Conservation (phyloP, 2,797 vertebrate genomes). For the Trichosurus vulpecula region DNA sequence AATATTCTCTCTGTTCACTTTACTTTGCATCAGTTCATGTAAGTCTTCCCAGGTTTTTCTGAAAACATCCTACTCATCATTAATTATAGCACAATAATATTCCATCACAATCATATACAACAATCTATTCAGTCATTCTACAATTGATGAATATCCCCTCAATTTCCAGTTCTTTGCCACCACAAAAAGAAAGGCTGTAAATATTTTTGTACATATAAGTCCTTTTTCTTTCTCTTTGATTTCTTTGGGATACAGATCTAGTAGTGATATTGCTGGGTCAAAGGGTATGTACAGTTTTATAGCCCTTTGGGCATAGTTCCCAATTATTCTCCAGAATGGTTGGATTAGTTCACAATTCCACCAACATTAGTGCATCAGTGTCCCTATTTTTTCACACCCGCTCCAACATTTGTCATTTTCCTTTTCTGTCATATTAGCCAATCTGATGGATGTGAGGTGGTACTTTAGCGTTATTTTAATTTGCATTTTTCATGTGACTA, state of each 20-base stretch:
- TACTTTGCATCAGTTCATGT: too few species aligned
- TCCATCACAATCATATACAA: too few species aligned
- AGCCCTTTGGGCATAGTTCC: neutral
- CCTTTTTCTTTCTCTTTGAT: neutral
- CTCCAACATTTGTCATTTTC: neutral
- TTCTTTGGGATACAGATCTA: neutral
- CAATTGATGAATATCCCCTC: too few species aligned
- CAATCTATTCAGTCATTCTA: too few species aligned
- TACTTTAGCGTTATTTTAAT: neutral
- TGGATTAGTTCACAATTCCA: neutral
- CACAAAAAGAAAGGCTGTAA: neutral
- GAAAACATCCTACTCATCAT: too few species aligned
- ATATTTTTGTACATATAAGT: neutral
- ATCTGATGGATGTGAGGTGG: neutral
- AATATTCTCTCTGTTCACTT: too few species aligned
- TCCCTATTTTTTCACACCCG: neutral
- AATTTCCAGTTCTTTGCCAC: neutral
- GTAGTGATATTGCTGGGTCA: neutral
- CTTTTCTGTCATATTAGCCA: neutral
- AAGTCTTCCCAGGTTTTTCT: too few species aligned
- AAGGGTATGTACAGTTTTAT: neutral
- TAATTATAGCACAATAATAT: too few species aligned
- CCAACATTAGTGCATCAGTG: neutral
- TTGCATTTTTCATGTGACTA: neutral
- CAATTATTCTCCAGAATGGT: neutral